Evolutionary conservation across 2,113 vertebrate species (phyloP), one percentile per base, ranked within the genome.

Genomic region (Ceyx cyanopectus): DNA sequence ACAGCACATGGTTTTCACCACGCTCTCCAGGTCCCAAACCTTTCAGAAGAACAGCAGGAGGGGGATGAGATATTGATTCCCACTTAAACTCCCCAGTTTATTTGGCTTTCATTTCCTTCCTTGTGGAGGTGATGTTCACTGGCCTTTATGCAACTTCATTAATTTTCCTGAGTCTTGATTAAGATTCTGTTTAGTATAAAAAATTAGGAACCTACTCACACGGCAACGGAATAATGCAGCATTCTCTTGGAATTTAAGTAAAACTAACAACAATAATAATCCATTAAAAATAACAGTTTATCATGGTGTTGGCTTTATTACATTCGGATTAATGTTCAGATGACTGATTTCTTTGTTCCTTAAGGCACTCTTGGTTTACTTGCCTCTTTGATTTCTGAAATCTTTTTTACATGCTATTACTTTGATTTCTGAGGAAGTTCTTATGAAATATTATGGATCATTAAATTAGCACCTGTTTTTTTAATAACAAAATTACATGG

Each of bases 391-490:
- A 80, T 92, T 93, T 89, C 53, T 30, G 18, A 87, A 91, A 79
- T 62, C 41, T 89, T 92, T 93, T 66, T 51, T 82, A 56, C 60
- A 67, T 70, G 63, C 56, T 92, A 89, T 90, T 87, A 87, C 56
- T 94, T 89, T 95, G 84, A 95, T 96, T 94, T 96, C 83, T 53
- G 73, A 88, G 66, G 69, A 90, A 74, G 66, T 63, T 92, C 89
- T 89, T 76, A 73, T 50, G 65, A 95, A 95, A 89, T 93, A 96
- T 73, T 93, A 88, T 27, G 78, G 54, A 82, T 79, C 86, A 85
- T 87, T 90, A 91, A 93, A 94, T 95, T 94, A 95, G 62, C 69
- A 78, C 27, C 81, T 87, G 67, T 88, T 95, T 88, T 95, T 90
- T 73, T 37, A 37, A 82, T 73, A 82, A 90, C 34, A 73, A 89